Conservation (phyloP, 1,140 invertebrate genomes). For the Diachasma alloeum region DNA sequence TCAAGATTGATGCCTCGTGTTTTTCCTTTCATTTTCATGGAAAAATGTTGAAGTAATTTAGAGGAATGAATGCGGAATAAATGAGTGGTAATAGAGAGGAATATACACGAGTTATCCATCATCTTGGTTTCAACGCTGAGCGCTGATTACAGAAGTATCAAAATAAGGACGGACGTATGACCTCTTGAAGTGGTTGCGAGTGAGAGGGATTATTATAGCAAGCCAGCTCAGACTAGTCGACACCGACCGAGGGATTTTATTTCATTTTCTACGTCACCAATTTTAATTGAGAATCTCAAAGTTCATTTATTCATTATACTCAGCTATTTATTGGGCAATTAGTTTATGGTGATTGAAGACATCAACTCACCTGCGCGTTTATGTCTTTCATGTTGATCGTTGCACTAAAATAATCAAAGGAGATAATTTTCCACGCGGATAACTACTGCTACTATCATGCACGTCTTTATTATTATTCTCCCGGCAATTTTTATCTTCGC, state of each 20-base stretch:
- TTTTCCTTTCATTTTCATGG: no score
- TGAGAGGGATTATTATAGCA: background rate
- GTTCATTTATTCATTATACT: no score
- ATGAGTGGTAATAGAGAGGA: no score
- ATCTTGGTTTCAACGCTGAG: no score
- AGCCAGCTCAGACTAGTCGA: background rate
- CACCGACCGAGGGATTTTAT: no score
- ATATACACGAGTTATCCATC: no score
- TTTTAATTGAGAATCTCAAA: no score
- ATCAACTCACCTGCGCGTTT: slow-evolving; percentile 40
- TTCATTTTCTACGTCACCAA: no score
- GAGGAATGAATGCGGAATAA: no score
- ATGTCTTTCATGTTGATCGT: slow-evolving; percentile 44
- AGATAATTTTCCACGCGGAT: background rate
- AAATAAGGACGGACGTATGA: background rate
- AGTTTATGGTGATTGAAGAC: background rate
- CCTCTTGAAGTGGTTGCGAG: background rate
- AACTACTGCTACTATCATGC: background rate
- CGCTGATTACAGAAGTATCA: background rate
- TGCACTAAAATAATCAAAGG: background rate
- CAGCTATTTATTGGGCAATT: background rate
- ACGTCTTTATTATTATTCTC: background rate
- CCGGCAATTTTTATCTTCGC: background rate
- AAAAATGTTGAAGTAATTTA: no score
- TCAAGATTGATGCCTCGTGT: background rate